Conservation (phyloP, 2,888 invertebrate species). For the Phaedon cochleariae region DNA sequence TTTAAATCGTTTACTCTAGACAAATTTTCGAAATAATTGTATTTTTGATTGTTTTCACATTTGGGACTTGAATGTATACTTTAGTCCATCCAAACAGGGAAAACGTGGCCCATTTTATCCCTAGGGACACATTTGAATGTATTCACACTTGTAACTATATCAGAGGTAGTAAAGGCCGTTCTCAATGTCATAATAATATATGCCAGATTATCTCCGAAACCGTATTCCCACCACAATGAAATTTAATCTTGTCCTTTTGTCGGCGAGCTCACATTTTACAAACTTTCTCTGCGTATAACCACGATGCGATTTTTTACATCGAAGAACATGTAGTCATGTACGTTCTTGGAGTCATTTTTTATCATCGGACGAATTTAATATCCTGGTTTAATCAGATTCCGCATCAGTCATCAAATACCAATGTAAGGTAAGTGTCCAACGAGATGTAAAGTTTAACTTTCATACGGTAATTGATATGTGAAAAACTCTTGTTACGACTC, state of each 20-base stretch:
- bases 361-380: neutral
- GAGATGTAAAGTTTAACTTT: neutral
- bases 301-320: constrained; percentile 3
- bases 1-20: no score
- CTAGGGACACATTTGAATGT: no score
- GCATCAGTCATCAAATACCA: constrained; percentile 3
- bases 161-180: no score
- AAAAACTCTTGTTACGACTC: neutral
- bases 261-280: no score
- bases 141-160: no score
- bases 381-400: constrained; percentile 3
- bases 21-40: no score
- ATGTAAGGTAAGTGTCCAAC: neutral
- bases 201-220: constrained; percentile 7
- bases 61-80: no score
- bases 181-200: no score
- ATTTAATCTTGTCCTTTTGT: neutral
- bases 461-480: neutral
- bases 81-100: no score
- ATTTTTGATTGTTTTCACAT: no score
- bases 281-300: constrained; percentile 12
- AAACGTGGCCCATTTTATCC: no score
- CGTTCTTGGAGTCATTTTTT: constrained; percentile 10
- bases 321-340: no score
- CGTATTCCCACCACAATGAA: constrained; percentile 5